These are phyloP conservation scores for Channa striata DNA, from an alignment of 2,797 vertebrate genomes.

Conservation along the genomic window DNA sequence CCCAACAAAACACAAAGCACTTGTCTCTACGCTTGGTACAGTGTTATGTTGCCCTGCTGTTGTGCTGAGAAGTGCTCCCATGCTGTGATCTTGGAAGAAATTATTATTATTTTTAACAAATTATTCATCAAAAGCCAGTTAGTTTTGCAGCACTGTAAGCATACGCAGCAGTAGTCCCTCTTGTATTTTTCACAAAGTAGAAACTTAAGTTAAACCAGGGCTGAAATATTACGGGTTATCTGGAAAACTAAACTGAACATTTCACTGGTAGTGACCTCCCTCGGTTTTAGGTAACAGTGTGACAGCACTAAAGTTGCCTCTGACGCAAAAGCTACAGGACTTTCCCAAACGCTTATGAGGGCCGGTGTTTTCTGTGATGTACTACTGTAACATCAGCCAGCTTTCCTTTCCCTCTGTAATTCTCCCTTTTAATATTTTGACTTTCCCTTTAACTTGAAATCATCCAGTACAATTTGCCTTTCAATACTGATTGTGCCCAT, in stretches of 20 bases:
- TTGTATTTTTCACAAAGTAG: neutral
- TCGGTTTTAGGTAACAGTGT: slow-evolving; percentile 10
- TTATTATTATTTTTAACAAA: neutral
- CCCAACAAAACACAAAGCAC: slow-evolving; percentile 8
- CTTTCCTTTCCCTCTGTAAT: slow-evolving; percentile 41
- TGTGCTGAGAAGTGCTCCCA: too few relatives aligned
- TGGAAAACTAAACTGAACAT: slow-evolving; percentile 25
- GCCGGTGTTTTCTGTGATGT: slow-evolving; percentile 24
- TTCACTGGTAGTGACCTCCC: neutral
- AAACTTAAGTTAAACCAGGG: neutral
- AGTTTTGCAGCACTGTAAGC: slow-evolving; percentile 7
- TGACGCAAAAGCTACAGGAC: slow-evolving; percentile 19
- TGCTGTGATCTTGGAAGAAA: neutral
- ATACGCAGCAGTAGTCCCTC: slow-evolving; percentile 2
- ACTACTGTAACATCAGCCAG: neutral
- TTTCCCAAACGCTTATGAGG: slow-evolving; percentile 7
- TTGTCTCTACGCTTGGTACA: neutral
- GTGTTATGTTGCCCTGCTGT: neutral
- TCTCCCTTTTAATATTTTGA: slow-evolving; percentile 71
- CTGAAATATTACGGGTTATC: neutral
- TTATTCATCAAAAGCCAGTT: slow-evolving; percentile 12
- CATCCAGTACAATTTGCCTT: slow-evolving; percentile 64
- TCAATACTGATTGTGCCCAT: slow-evolving; percentile 61
- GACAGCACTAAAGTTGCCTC: slow-evolving; percentile 12
- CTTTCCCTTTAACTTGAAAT: slow-evolving; percentile 71